Base-by-base conservation (phyloP, 2,888 invertebrate species). In the Hydroisotoma schaefferi region DNA sequence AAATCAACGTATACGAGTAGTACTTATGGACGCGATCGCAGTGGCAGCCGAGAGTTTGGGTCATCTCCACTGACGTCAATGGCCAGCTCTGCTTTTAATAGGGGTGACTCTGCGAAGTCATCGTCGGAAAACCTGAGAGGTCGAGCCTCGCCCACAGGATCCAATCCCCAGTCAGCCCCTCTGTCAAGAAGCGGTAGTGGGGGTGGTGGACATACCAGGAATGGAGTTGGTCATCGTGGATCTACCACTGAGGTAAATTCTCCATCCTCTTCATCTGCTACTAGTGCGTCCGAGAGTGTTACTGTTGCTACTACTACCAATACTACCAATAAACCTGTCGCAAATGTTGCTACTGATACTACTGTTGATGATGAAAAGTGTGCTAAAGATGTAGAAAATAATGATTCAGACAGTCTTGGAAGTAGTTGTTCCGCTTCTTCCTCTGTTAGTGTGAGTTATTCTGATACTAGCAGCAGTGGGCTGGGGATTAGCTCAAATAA, bases 381-480 rank as follows among this genome's bases (percentile, higher is more conserved):
- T 61, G 56, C 28, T 63, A 68, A 66, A 59, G 68, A 68, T 54
- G 54, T 69, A 61, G 69, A 69, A 27, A 69, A 67, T 61, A 67
- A 69, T 64, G 65, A 69, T 46, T 58, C 59, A 55, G 51, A 61
- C 58, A 46, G 49, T 53, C 33, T 26, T 61, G 56, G 43, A 54
- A 55, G 53, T 55, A 57, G 55, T 59, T 57, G 61, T 40, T 46
- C 57, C 28, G 59, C 55, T 47, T 54, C 52, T 40, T 57, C 43
- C 22, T 59, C 65, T 26, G 55, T 56, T 57, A 49, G 57, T 60
- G 40, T 55, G 33, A 55, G 52, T 56, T 53, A 61, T 44, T 48
- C 37, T 29, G 37, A 43, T 33, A 51, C 22, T 48, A 43, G 29
- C 43, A 55, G 27, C 53, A 61, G 40, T 49, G 29, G 53, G 48